A percentile compares a stretch with the other conserved stretches of the same genome.
These are phyloP conservation scores for Brachyptera putata DNA, from an alignment of 2,888 invertebrate genomes.

Conservation along the genomic window DNA sequence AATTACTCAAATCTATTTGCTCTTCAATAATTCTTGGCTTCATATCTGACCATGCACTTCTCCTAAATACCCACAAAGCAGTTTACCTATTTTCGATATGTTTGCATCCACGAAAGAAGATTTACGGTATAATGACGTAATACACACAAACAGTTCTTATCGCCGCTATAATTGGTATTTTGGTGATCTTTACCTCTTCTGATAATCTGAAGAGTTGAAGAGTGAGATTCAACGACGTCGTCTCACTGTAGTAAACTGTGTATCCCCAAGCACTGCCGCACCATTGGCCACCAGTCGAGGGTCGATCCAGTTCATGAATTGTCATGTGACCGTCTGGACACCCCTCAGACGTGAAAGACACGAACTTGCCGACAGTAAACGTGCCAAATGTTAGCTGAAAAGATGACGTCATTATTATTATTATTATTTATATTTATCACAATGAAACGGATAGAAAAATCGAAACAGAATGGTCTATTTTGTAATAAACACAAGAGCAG, in stretches of 20 bases:
- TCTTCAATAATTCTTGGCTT: too few species aligned
- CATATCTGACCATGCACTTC: too few species aligned
- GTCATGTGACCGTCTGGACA: conserved; percentile 81
- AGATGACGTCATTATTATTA: not conserved
- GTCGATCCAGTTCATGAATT: conserved; percentile 66
- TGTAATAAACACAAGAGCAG: too few species aligned
- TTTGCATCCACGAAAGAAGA: too few species aligned
- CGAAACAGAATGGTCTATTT: too few species aligned
- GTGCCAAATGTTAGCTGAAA: conserved; percentile 73
- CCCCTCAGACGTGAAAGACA: conserved; percentile 70
- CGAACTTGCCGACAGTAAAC: conserved; percentile 76
- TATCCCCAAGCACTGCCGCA: conserved; percentile 81
- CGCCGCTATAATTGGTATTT: too few species aligned
- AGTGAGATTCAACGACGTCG: conserved; percentile 71
- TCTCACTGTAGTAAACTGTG: conserved; percentile 81
- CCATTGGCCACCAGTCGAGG: conserved; percentile 73
- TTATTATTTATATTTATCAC: not conserved
- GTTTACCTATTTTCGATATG: too few species aligned
- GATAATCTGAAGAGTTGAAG: conserved; percentile 64
- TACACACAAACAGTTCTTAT: too few species aligned
- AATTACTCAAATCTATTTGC: too few species aligned
- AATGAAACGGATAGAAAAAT: too few species aligned
- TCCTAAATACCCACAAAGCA: too few species aligned
- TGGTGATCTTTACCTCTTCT: conserved; percentile 71
- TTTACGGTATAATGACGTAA: too few species aligned